Base-by-base conservation (phyloP, 2,888 invertebrate species). In the Dexiosoma caninum region DNA sequence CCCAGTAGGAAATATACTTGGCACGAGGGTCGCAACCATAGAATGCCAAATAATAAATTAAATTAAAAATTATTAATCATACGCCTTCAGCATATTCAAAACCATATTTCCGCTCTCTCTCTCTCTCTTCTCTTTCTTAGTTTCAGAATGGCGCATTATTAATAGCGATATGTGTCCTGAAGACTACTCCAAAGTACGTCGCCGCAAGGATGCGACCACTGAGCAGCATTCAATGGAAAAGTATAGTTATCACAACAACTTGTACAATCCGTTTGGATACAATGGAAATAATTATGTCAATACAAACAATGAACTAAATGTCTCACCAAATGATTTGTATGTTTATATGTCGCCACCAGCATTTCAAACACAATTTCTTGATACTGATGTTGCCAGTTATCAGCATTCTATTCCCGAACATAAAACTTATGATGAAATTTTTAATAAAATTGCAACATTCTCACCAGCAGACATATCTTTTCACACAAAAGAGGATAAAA, bases 141-240 rank as follows among this genome's bases (percentile, higher is more conserved):
- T 23, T 9, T 23, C 71, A 88, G 88, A 85, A 51, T 88, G 88
- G 88, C 84, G 85, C 27, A 84, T 88, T n/a, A 59, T 86, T 10
- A 83, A 86, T 5, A 66, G 83, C 30, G 87, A 87, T 0, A 76
- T 88, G 7, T 88, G 88, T 37, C 86, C 85, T n/a, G 88, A 88
- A 78, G 88, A 88, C 70, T 79, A 82, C 10, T 9, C 69, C 37
- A 80, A 70, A 23, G 32, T 35, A 12, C 71, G 64, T 5, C 21
- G 69, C 8, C 14, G 8, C 1, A 64, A 59, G 80, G 82, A 84
- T 40, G 71, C 46, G 7, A n/a, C 79, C 6, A 10, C 53, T 0
- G 66, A 64, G 12, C 27, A 8, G 0, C 71, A 71, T 53, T 42
- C 32, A 2, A 40, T 74, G 21, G 42, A 69, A 84, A 86, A 74